Conservation (phyloP, 2,113 vertebrate genomes). For the Datnioides undecimradiatus region DNA sequence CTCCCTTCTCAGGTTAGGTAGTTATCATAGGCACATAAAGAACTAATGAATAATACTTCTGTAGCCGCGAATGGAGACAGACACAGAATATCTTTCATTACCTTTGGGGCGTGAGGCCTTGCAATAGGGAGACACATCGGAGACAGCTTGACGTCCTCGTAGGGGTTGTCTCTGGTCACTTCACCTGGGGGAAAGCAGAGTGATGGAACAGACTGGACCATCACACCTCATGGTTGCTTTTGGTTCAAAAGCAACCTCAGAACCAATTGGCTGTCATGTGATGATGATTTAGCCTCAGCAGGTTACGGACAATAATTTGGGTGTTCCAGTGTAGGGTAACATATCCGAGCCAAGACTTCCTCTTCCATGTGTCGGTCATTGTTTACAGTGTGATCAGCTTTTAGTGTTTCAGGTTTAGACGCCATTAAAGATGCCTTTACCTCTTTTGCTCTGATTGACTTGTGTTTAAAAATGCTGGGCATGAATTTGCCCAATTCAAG, state of each 20-base stretch:
- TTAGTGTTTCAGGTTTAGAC: no score
- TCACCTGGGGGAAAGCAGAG: slow-evolving; percentile 72
- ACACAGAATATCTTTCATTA: slow-evolving; percentile 33
- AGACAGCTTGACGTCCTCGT: slow-evolving; percentile 89
- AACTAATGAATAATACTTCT: not conserved
- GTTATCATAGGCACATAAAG: slow-evolving; percentile 8
- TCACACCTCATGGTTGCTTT: not conserved
- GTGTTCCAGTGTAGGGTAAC: no score
- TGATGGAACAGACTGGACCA: slow-evolving; percentile 13
- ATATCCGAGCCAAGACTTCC: no score
- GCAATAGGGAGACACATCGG: slow-evolving; percentile 86
- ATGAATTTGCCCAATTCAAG: not conserved
- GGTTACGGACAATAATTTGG: no score
- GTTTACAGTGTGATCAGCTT: no score
- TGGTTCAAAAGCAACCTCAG: not conserved
- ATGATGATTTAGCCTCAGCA: no score
- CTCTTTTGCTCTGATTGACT: no score
- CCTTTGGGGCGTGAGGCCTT: slow-evolving; percentile 68
- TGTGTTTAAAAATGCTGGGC: not conserved
- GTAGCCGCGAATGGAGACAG: not conserved
- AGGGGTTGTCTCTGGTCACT: slow-evolving; percentile 87
- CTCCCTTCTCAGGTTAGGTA: slow-evolving; percentile 1
- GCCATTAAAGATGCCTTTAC: no score
- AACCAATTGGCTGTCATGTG: no score
- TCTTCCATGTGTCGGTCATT: no score